These are phyloP conservation scores for Drosophila virilis DNA, from an alignment of 1,140 invertebrate species.

Conservation along the genomic window DNA sequence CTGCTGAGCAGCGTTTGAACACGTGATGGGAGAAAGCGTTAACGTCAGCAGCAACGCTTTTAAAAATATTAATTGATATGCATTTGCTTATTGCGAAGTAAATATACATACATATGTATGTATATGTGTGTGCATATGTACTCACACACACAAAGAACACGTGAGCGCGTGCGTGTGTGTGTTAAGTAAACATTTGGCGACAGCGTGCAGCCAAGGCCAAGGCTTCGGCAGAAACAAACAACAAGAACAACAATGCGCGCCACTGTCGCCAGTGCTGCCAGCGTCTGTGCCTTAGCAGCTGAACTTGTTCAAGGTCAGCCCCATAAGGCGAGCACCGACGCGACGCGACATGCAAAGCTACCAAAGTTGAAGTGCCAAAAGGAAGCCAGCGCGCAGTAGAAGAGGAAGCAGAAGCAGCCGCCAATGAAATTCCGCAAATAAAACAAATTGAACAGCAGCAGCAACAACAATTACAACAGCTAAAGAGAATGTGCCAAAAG, in stretches of 20 bases:
- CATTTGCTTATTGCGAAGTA: conserved; percentile 23
- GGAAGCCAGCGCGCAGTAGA: conserved; percentile 2
- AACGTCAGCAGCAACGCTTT: conserved; percentile 19
- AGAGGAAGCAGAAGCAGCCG: conserved; percentile 12
- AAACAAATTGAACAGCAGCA: conserved; percentile 14
- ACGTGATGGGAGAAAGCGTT: conserved; percentile 46
- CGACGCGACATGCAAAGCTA: conserved; percentile 53
- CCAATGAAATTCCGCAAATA: conserved; percentile 34
- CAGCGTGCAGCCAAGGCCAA: conserved; percentile 50
- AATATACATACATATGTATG: background rate
- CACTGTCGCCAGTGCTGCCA: conserved; percentile 1
- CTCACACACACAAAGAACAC: conserved; percentile 3
- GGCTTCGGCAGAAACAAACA: conserved; percentile 21
- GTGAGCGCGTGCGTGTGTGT: conserved; percentile 6
- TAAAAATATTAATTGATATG: conserved; percentile 34
- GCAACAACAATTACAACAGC: conserved; percentile 21
- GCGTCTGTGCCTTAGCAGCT: conserved; percentile 50
- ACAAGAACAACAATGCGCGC: conserved; percentile 23
- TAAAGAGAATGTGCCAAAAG: conserved; percentile 7
- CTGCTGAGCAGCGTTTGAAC: conserved; percentile 34
- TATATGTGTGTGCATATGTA: background rate
- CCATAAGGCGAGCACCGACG: background rate
- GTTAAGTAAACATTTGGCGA: conserved; percentile 30
- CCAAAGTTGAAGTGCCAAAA: conserved; percentile 39
- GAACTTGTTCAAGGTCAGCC: conserved; percentile 76